Percentiles rank a stretch among this genome's conserved stretches.
These are phyloP conservation scores for Trichoplusia ni DNA, from an alignment of 1,140 invertebrate genomes.

Conservation along the genomic window DNA sequence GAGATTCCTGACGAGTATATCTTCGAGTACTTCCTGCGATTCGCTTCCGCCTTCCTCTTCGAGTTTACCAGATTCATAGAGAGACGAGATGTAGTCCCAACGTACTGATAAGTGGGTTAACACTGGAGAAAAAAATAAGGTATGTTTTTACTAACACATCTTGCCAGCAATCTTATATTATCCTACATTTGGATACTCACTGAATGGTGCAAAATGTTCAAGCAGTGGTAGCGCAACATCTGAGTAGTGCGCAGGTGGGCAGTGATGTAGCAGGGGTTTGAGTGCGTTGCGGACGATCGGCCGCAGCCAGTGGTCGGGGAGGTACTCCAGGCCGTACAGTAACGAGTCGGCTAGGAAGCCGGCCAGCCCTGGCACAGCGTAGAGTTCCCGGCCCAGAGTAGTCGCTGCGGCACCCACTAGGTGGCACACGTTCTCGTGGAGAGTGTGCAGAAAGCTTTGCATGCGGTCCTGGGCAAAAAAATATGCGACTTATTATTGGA, in stretches of 20 bases:
- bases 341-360: constrained; percentile 85
- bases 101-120: constrained; percentile 87
- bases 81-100: constrained; percentile 89
- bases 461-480: constrained; percentile 88
- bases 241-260: constrained; percentile 89
- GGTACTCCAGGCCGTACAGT: constrained; percentile 86
- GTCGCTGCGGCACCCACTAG: constrained; percentile 85
- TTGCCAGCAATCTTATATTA: no score
- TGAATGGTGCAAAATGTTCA: constrained; percentile 88
- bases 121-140: constrained; percentile 79
- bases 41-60: constrained; percentile 91
- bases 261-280: constrained; percentile 92
- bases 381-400: constrained; percentile 91
- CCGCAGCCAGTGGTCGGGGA: constrained; percentile 93
- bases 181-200: constrained; percentile 67
- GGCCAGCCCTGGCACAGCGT: constrained; percentile 85
- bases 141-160: no score
- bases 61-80: constrained; percentile 89
- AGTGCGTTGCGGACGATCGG: constrained; percentile 92
- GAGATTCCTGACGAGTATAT: constrained; percentile 92
- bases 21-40: constrained; percentile 93
- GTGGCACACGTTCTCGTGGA: constrained; percentile 71
- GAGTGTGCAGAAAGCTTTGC: constrained; percentile 86
- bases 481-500: no score
- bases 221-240: constrained; percentile 90